These are phyloP conservation scores for Chrosomus eos DNA, from an alignment of 2,797 vertebrate species.

Conservation along the genomic window DNA sequence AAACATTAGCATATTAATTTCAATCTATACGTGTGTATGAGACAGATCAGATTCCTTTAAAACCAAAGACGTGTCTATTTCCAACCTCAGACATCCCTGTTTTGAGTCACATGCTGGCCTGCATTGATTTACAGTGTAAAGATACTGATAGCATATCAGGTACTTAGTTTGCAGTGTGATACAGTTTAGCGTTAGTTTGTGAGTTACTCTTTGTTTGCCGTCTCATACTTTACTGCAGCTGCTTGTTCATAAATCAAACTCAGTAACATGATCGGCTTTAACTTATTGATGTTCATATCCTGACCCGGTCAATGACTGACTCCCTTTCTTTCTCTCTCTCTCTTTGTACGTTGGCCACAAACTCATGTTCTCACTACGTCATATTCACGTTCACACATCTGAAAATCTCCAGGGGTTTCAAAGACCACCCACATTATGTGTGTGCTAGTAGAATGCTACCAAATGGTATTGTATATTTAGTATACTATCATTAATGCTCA, in stretches of 20 bases:
- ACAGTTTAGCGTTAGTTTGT: slow-evolving; percentile 23
- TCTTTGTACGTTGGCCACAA: not conserved
- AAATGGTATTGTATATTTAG: not conserved
- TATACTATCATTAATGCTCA: not conserved
- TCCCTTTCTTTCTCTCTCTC: slow-evolving; percentile 3
- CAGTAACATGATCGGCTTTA: slow-evolving; percentile 58
- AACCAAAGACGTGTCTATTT: slow-evolving; percentile 37
- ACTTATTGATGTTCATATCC: slow-evolving; percentile 49
- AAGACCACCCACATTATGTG: slow-evolving; percentile 8
- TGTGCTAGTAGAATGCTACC: not conserved
- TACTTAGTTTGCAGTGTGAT: slow-evolving; percentile 41
- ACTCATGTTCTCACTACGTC: not conserved
- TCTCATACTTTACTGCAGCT: slow-evolving; percentile 54
- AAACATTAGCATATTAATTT: slow-evolving; percentile 24
- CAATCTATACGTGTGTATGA: slow-evolving; percentile 13
- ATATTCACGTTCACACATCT: slow-evolving; percentile 6
- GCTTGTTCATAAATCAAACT: slow-evolving; percentile 60
- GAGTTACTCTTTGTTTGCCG: slow-evolving; percentile 48
- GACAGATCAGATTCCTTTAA: not conserved
- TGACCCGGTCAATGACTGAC: slow-evolving; percentile 26
- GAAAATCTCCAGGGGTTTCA: slow-evolving; percentile 10
- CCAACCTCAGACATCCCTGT: slow-evolving; percentile 12
- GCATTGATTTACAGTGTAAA: slow-evolving; percentile 32
- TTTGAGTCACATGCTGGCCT: slow-evolving; percentile 22
- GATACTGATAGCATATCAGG: slow-evolving; percentile 26